Base-by-base conservation (phyloP, 2,113 vertebrate genomes). In the Hypanus sabinus region DNA sequence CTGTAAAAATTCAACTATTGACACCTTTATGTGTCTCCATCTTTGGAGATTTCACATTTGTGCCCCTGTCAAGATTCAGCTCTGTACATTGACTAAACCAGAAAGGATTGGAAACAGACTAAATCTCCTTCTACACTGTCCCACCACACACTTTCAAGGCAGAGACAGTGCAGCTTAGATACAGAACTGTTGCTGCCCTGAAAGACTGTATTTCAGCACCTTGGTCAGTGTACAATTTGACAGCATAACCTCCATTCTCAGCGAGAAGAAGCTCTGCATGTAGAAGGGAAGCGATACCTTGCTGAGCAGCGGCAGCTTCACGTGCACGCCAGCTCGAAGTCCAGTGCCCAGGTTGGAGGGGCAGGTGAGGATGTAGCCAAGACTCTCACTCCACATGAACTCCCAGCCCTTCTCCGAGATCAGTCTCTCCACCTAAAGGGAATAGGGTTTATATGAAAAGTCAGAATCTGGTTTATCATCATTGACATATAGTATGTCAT, bases 311-410 rank as follows among this genome's bases (percentile, higher is more conserved):
- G 97, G 97, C 93, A 98, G 96, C 94, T 97, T 98, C 96, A 98
- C 96, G 94, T 98, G 97, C 57, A 98, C 97, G 0, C 97, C 97
- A 0, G 97, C 97, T 62, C 97, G 96, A 94, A 98, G 96, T 30
- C 97, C 97, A 0, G 97, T 98, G 94, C 97, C 97, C 94, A 98
- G 96, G 96, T 98, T 98, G 95, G 97, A 98, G 0, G 97, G 97
- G 94, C 97, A 98, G 55, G 97, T 97, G 93, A 98, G 96, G 96
- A 97, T 96, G 95, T 97, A 98, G 10, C 97, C 97, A 95, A 98
- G 96, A 68, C 96, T 95, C 83, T 98, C 97, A 0, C 98, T 98
- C 97, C 97, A 98, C 97, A 98, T 98, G 95, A 98, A 98, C 95
- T 98, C 97, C 97, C 97, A 98, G 95, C 97, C 97, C 93, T 96